Conservation (phyloP, 2,888 invertebrate genomes). For the Zaprionus lineosus region DNA sequence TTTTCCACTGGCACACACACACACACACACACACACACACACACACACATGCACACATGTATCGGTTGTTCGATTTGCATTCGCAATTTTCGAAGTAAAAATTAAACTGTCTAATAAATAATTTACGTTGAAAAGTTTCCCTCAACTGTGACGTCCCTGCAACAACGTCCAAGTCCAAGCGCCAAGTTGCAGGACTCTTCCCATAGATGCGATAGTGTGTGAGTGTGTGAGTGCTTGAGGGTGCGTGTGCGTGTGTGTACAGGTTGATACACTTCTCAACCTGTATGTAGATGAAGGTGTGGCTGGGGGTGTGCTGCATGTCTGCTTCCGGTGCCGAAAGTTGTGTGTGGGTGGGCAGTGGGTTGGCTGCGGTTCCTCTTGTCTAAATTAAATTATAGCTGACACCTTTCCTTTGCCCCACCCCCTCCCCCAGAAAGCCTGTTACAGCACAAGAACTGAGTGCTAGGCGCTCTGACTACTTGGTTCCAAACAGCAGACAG, state of each 20-base stretch:
- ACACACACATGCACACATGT: neutral
- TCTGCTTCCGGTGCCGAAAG: constrained; percentile 31
- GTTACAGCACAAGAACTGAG: no score
- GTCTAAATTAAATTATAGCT: constrained; percentile 65
- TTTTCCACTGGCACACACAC: neutral
- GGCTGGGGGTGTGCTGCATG: constrained; percentile 3
- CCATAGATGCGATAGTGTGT: no score
- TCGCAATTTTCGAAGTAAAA: constrained; percentile 46
- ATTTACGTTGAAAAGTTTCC: constrained; percentile 41
- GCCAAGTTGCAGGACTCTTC: no score
- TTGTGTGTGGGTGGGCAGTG: constrained; percentile 9
- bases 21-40: neutral
- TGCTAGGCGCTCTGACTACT: no score
- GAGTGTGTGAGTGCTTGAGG: neutral
- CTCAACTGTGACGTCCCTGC: constrained; percentile 32
- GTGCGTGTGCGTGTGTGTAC: constrained; percentile 5
- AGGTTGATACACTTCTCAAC: no score
- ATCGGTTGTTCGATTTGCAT: constrained; percentile 32
- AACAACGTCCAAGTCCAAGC: constrained; percentile 34
- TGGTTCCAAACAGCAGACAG: no score
- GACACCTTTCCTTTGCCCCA: no score
- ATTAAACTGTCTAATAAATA: constrained; percentile 60
- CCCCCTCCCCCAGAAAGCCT: no score
- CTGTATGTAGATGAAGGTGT: no score
- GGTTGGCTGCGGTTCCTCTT: constrained; percentile 49